Base-by-base conservation (phyloP, 2,113 vertebrate genomes). In the Cariama cristata region DNA sequence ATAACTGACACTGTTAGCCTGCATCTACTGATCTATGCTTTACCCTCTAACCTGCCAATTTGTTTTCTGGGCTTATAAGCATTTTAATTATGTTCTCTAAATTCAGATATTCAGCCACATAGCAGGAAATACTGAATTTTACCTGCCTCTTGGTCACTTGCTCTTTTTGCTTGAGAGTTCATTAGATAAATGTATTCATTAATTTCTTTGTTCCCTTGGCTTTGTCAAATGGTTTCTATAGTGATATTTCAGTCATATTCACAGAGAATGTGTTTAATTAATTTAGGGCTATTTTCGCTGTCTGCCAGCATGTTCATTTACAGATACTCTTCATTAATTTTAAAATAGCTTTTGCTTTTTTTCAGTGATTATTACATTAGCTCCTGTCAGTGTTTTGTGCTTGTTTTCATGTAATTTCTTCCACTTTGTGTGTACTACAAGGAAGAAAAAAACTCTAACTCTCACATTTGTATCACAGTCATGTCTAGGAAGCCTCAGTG, bases 201-300 rank as follows among this genome's bases (percentile, higher is more conserved):
- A 10, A 35, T 72, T 60, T 93, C 58, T 67, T 92, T 90, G 85
- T 75, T 95, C 79, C 63, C 75, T 30, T 35, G 50, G n/a, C 40
- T 92, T 88, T 92, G 49, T 83, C 42, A 67, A 94, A 96, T 33
- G 72, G 89, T 94, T 96, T 50, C 91, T 88, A 91, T 86, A 93
- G 86, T 47, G 64, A 93, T 76, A 49, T 26, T 95, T 81, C 66
- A 76, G 85, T 83, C 56, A 88, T 68, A 86, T 56, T 35, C 71
- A 69, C 58, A 86, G 62, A 86, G 35, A 94, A 72, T 20, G 50
- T 71, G 53, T 88, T 94, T 91, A 89, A 80, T 94, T 93, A 53
- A 84, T 91, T 74, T 71, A 18, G 11, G 15, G 23, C 38, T 96
- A n/a, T 86, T 96, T 91, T 86, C 35, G 27, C 73, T 91, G 17